Base-by-base conservation (phyloP, 2,113 vertebrate genomes). In the Corythornis madagascariensis region DNA sequence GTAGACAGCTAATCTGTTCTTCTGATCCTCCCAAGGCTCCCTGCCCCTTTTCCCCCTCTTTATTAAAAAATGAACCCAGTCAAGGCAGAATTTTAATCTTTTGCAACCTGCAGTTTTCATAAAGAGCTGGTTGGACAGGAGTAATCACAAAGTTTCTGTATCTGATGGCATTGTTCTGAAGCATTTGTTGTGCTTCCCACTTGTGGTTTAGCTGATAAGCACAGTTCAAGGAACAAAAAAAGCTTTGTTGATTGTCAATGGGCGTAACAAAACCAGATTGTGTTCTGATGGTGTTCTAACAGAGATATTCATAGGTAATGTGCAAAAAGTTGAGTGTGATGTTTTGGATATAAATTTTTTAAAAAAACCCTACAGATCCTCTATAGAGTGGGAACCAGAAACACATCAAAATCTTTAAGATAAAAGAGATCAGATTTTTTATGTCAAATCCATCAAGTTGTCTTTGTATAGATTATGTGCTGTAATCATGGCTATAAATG, bases 151-250 rank as follows among this genome's bases (percentile, higher is more conserved):
- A 82, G 59, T 92, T 94, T 95, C 70, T 92, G 31, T 92, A 88
- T 95, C 80, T 91, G 88, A 86, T 94, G 83, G 25, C 50, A 91
- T 90, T 95, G 90, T 79, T 95, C 86, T 90, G 66, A 90, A 90
- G 66, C 64, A 84, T 94, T 96, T 92, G 83, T 84, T 95, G 59
- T 82, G 57, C 93, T 92, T 94, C 88, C 88, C 91, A 92, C 91
- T 96, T 95, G 83, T 81, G 80, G 73, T 83, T 93, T 82, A 92
- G 91, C 86, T 93, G 93, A 96, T 95, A 95, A 95, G 86, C 66
- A 47, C 50, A 89, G 74, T 89, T 79, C 45, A 92, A 87, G 63
- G 83, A 94, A 94, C 80, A 94, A 90, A 91, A 94, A 93, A 88
- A 55, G 26, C 72, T 79, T 92, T 95, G 88, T 91, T 82, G 86